phyloP scores from a whole-genome alignment of 2,888 invertebrate genomes.

The Mesorhabditis sp. region DNA sequence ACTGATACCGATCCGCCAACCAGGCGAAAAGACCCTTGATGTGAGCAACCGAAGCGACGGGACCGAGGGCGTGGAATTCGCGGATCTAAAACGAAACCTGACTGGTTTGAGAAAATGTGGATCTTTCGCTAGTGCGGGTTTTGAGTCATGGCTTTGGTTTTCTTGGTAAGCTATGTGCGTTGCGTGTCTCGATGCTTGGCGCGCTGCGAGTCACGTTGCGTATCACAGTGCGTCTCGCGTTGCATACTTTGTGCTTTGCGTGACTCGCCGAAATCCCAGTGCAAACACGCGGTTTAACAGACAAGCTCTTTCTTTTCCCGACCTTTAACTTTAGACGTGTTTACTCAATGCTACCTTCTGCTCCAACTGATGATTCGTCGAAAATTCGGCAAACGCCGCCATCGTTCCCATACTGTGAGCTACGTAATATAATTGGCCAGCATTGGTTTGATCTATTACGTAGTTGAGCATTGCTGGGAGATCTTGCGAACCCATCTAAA shows the following conservation, averaged over 20 bases:
- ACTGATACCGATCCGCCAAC: slow-evolving; percentile 10
- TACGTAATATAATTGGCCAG: slow-evolving; percentile 70
- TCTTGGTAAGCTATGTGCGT: no score
- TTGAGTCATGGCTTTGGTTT: no score
- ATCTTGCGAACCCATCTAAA: slow-evolving; percentile 75
- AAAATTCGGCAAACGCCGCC: slow-evolving; percentile 58
- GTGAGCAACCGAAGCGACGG: slow-evolving; percentile 45
- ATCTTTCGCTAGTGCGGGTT: no score
- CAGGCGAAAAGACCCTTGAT: slow-evolving; percentile 32
- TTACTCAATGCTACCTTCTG: slow-evolving; percentile 25
- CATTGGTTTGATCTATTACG: slow-evolving; percentile 65
- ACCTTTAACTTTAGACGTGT: no score
- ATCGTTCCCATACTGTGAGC: slow-evolving; percentile 81
- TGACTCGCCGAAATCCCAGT: no score
- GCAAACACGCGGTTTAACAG: no score
- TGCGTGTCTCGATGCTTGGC: no score
- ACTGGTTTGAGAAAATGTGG: no score
- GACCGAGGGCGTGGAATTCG: slow-evolving; percentile 41
- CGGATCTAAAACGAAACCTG: slow-evolving; percentile 18
- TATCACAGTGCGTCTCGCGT: no score
- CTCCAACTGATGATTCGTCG: slow-evolving; percentile 45
- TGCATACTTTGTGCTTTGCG: no score
- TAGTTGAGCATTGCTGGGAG: slow-evolving; percentile 79
- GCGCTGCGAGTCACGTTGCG: no score
- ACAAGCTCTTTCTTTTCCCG: no score